These are phyloP conservation scores for Ernsta delagoae DNA, from an alignment of 2,888 invertebrate genomes.

Conservation along the genomic window DNA sequence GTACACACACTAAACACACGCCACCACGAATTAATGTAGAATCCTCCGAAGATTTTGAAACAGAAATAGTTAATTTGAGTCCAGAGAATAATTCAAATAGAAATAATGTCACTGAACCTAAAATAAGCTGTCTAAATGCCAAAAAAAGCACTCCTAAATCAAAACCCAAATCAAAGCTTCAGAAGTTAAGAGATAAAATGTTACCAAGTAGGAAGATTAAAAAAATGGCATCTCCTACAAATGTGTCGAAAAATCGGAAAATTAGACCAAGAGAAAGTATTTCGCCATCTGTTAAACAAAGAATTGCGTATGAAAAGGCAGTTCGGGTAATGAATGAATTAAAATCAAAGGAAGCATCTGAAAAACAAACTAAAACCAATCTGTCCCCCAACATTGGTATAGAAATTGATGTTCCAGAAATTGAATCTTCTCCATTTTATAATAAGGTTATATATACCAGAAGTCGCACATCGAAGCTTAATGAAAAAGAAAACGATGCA, in stretches of 20 bases:
- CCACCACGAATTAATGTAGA: neutral
- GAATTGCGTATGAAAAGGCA: constrained; percentile 66
- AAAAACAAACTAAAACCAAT: constrained; percentile 30
- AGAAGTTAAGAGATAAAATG: constrained; percentile 58
- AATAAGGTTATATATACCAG: constrained; percentile 43
- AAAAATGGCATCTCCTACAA: constrained; percentile 40
- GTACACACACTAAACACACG: neutral
- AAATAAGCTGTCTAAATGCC: neutral
- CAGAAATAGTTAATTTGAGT: neutral
- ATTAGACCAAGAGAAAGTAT: constrained; percentile 42
- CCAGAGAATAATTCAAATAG: neutral
- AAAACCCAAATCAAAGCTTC: constrained; percentile 59
- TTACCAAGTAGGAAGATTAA: constrained; percentile 65
- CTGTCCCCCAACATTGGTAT: neutral
- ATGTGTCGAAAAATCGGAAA: constrained; percentile 46
- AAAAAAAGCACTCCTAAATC: constrained; percentile 41
- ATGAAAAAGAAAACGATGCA: constrained; percentile 39
- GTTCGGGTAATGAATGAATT: constrained; percentile 62
- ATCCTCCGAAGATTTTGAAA: neutral
- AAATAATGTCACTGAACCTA: neutral
- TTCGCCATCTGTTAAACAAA: constrained; percentile 54
- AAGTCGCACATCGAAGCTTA: constrained; percentile 45
- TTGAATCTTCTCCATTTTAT: neutral
- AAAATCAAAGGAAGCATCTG: constrained; percentile 46
- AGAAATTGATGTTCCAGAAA: neutral